Percentiles rank a stretch among this genome's conserved stretches.
phyloP scores from a whole-genome alignment of 2,797 vertebrate species.

The Hippopotamyrus pictus region DNA sequence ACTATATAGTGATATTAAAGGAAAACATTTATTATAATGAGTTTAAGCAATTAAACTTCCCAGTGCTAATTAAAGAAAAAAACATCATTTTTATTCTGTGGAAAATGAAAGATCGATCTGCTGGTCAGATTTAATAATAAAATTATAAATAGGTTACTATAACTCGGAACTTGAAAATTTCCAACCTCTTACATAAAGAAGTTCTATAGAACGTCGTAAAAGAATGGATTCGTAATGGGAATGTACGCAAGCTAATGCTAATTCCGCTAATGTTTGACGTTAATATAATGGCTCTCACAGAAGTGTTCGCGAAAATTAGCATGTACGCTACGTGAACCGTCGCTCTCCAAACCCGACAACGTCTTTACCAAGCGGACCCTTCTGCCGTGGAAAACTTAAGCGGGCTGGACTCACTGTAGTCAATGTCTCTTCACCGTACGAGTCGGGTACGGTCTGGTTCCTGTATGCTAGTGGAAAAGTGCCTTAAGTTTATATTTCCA shows the following conservation, averaged over 20 bases:
- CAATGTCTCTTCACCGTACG: background rate
- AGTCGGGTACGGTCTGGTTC: background rate
- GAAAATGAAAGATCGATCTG: background rate
- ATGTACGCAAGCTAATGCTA: background rate
- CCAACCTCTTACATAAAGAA: background rate
- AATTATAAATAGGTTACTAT: background rate
- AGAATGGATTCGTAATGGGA: background rate
- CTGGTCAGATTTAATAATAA: too few species aligned
- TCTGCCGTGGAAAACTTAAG: background rate
- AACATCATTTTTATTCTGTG: too few species aligned
- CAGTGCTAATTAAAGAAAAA: too few species aligned
- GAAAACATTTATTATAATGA: too few species aligned
- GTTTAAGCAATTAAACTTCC: too few species aligned
- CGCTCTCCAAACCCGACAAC: background rate
- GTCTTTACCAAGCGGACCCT: background rate
- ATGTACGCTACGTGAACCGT: background rate
- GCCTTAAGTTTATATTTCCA: background rate
- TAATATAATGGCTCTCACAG: background rate
- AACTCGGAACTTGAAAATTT: background rate
- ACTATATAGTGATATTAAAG: too few species aligned
- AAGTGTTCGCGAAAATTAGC: background rate
- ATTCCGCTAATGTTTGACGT: background rate
- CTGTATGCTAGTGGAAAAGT: background rate
- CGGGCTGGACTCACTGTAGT: background rate
- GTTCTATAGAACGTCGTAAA: background rate